A percentile compares a stretch with the other conserved stretches of the same genome.
These are phyloP conservation scores for Octodon degus DNA, from an alignment of 2,113 vertebrate species.

Conservation along the genomic window DNA sequence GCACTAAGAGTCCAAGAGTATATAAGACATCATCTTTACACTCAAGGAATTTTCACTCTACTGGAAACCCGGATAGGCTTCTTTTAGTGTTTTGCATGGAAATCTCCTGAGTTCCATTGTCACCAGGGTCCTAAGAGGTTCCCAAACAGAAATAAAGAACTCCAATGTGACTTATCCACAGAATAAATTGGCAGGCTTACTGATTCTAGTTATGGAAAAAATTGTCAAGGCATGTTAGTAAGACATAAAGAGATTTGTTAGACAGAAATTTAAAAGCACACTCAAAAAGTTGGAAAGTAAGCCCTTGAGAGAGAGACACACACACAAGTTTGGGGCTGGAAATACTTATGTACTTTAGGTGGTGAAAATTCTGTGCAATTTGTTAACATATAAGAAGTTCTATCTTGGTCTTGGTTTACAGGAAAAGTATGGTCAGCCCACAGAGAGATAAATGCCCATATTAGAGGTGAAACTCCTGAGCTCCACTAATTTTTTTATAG, in stretches of 20 bases:
- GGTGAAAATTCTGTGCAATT: background rate
- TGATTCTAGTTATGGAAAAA: background rate
- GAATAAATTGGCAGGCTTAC: background rate
- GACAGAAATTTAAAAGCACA: background rate
- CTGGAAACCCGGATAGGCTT: background rate
- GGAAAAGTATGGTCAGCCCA: background rate
- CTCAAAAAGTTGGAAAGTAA: background rate
- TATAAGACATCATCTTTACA: background rate
- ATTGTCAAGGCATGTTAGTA: background rate
- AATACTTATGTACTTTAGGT: background rate
- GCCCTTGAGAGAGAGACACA: background rate
- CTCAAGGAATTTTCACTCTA: background rate
- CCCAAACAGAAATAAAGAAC: background rate
- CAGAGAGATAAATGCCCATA: background rate
- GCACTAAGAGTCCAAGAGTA: background rate
- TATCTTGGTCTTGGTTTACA: background rate
- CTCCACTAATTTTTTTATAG: background rate
- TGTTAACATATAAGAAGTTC: background rate
- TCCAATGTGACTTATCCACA: background rate
- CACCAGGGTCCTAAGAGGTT: background rate
- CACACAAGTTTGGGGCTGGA: background rate
- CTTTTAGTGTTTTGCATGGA: background rate
- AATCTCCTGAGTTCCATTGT: background rate
- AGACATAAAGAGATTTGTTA: background rate
- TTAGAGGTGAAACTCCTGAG: background rate